A percentile compares a stretch with the other conserved stretches of the same genome.
These are phyloP conservation scores for Acanthosepion lycidas DNA, from an alignment of 2,888 invertebrate genomes.

Conservation along the genomic window DNA sequence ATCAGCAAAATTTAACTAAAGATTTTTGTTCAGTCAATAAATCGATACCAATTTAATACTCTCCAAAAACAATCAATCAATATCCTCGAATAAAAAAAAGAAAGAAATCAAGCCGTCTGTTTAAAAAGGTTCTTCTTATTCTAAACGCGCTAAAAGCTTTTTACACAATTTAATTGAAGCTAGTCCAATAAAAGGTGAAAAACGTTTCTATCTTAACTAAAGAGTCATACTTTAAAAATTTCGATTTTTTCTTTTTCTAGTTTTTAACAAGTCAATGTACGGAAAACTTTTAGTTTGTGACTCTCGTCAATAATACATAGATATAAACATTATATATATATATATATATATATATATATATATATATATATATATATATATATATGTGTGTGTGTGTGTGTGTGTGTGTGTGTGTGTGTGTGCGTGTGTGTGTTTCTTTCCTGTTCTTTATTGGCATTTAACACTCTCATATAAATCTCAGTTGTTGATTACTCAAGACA, in stretches of 20 bases:
- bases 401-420: too few relatives aligned
- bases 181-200: not conserved
- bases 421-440: too few relatives aligned
- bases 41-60: too few relatives aligned
- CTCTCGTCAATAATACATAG: not conserved
- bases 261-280: not conserved
- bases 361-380: too few relatives aligned
- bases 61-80: not conserved
- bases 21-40: not conserved
- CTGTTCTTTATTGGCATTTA: too few relatives aligned
- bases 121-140: not conserved
- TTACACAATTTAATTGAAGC: conserved; percentile 15
- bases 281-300: not conserved
- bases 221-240: not conserved
- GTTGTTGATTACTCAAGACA: too few relatives aligned
- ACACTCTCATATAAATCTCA: too few relatives aligned
- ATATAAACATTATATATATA: too few relatives aligned
- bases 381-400: too few relatives aligned
- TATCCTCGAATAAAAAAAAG: not conserved
- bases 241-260: not conserved
- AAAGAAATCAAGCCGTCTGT: not conserved
- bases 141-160: conserved; percentile 3
- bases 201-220: not conserved
- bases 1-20: not conserved
- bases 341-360: too few relatives aligned